Conservation (phyloP, 2,113 vertebrate genomes). For the Potamarius usumacintae region DNA sequence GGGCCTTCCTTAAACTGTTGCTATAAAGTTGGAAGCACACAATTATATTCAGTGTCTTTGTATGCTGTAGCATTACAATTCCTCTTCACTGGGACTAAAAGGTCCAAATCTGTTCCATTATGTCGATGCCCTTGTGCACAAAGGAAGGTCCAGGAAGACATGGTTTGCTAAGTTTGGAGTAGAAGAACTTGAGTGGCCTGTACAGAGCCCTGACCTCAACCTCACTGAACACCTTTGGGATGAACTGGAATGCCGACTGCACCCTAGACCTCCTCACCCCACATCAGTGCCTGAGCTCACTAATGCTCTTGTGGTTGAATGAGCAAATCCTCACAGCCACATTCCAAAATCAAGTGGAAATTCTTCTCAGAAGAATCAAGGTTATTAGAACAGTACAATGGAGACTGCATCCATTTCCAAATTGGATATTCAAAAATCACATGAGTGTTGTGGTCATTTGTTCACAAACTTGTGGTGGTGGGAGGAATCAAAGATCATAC, state of each 20-base stretch:
- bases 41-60: neutral
- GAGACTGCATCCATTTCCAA: neutral
- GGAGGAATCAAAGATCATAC: neutral
- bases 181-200: neutral
- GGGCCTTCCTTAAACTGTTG: neutral
- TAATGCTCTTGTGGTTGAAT: neutral
- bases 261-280: neutral
- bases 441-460: neutral
- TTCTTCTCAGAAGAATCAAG: neutral
- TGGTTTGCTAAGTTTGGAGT: neutral
- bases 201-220: neutral
- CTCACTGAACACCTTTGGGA: neutral
- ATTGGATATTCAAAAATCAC: neutral
- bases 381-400: neutral
- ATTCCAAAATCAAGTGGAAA: neutral
- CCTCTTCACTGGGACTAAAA: neutral
- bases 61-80: neutral
- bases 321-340: neutral
- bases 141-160: neutral
- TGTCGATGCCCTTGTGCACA: neutral
- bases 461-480: neutral
- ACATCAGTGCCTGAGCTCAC: neutral
- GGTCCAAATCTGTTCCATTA: neutral
- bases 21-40: neutral
- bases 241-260: neutral